A percentile compares a stretch with the other conserved stretches of the same genome.
These are phyloP conservation scores for Sphyrna mokarran DNA, from an alignment of 2,113 vertebrate species.

Conservation along the genomic window DNA sequence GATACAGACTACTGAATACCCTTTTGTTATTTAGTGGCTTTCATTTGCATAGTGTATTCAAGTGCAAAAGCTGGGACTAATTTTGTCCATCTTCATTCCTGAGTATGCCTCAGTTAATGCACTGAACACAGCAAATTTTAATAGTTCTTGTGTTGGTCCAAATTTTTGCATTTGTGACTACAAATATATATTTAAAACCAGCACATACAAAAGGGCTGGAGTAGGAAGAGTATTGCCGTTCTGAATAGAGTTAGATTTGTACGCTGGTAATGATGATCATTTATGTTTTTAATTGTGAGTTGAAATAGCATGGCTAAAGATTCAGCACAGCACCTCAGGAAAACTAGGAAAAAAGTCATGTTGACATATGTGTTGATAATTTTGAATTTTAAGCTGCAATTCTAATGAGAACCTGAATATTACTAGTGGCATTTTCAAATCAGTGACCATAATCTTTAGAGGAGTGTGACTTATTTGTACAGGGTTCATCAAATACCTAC, in stretches of 20 bases:
- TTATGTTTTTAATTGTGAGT: not conserved
- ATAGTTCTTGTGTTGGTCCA: not conserved
- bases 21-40: not conserved
- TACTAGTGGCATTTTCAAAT: not conserved
- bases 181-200: conserved; percentile 16
- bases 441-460: not conserved
- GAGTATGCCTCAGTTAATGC: not conserved
- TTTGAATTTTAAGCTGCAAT: not conserved
- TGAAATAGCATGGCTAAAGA: not conserved
- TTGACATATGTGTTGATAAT: not conserved
- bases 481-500: not conserved
- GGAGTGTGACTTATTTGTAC: not conserved
- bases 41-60: conserved; percentile 22
- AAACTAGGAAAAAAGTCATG: not conserved
- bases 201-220: not conserved
- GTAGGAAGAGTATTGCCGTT: not conserved
- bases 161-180: not conserved
- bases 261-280: not conserved
- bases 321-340: not conserved
- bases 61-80: not conserved
- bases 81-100: not conserved
- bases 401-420: not conserved
- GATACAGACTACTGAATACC: not conserved
- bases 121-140: not conserved
- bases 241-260: not conserved